Evolutionary conservation across 1,140 invertebrate species (phyloP).

Genomic region (Drosophila pachea): DNA sequence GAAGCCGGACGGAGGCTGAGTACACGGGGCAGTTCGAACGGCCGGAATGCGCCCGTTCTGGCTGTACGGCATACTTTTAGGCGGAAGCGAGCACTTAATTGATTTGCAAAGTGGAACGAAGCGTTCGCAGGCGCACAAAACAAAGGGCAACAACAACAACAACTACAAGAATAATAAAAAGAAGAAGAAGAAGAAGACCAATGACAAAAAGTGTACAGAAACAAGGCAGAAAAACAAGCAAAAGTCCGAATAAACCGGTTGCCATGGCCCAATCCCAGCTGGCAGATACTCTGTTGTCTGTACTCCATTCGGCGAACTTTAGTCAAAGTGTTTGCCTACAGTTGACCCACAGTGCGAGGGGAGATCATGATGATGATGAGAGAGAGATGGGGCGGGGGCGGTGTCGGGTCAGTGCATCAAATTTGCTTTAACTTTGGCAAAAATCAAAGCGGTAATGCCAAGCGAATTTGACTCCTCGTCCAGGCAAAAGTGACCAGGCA

Average conservation of each 20-base stretch:
- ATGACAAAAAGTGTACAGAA: conserved; percentile 1
- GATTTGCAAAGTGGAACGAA: conserved; percentile 67
- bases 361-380: too few species aligned
- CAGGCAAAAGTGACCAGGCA: conserved; percentile 30
- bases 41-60: conserved; percentile 31
- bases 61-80: conserved; percentile 48
- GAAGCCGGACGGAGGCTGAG: conserved; percentile 13
- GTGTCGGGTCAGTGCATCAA: not conserved
- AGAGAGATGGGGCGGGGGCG: not conserved
- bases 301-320: too few species aligned
- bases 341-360: too few species aligned
- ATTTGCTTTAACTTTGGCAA: conserved; percentile 21
- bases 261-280: too few species aligned
- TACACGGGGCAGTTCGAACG: conserved; percentile 24
- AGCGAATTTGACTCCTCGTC: conserved; percentile 10
- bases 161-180: too few species aligned
- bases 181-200: conserved; percentile 6
- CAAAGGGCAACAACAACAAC: conserved; percentile 12
- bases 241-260: too few species aligned
- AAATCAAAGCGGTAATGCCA: conserved; percentile 14
- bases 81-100: conserved; percentile 68
- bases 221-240: too few species aligned
- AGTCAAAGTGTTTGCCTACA: too few species aligned
- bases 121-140: conserved; percentile 39
- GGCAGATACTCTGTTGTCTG: too few species aligned